A percentile compares a stretch with the other conserved stretches of the same genome.
These are phyloP conservation scores for Scytalopus superciliaris DNA, from an alignment of 2,113 vertebrate genomes.

Conservation along the genomic window DNA sequence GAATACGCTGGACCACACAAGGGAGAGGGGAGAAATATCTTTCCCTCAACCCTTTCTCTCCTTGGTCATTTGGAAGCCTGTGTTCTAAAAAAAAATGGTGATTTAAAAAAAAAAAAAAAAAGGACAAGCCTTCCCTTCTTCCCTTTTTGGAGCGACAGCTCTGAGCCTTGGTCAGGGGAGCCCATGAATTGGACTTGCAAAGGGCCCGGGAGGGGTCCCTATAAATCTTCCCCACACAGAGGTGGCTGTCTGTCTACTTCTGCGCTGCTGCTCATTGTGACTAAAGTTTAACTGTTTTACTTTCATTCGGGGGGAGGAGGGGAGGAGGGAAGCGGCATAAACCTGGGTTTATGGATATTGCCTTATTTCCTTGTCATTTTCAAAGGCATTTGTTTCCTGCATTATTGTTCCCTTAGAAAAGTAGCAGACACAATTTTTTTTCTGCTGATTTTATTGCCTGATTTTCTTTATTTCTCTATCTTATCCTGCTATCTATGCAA, in stretches of 20 bases:
- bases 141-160: conserved; percentile 23
- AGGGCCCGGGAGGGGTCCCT: neutral
- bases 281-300: conserved; percentile 25
- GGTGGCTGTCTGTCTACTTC: conserved; percentile 24
- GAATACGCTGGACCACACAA: conserved; percentile 54
- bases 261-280: conserved; percentile 25
- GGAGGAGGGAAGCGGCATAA: neutral
- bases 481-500: neutral
- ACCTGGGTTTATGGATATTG: neutral
- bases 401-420: neutral
- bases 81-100: conserved; percentile 51
- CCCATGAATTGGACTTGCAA: neutral
- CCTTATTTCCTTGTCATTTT: neutral
- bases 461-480: neutral
- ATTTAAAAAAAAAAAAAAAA: neutral
- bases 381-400: neutral
- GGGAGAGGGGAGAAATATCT: conserved; percentile 43
- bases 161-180: conserved; percentile 9
- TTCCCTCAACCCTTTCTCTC: conserved; percentile 32
- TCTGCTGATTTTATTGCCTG: neutral
- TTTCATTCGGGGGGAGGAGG: neutral
- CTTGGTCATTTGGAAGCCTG: conserved; percentile 17
- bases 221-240: conserved; percentile 48
- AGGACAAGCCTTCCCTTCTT: conserved; percentile 30
- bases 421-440: neutral